Base-by-base conservation (phyloP, 2,113 vertebrate genomes). In the Dissostichus mawsoni region DNA sequence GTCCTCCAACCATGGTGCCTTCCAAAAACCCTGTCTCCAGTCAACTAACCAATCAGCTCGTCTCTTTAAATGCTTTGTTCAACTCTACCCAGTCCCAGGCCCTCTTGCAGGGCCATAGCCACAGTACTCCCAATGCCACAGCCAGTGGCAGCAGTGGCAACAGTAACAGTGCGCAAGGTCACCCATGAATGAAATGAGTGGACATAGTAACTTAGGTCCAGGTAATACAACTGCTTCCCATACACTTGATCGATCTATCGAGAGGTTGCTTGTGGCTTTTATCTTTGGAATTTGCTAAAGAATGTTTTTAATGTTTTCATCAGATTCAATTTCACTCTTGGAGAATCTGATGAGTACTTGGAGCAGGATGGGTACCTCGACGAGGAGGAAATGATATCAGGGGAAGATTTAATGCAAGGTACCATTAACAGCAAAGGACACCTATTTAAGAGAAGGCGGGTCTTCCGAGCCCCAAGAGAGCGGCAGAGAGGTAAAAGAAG, bases 401-500 rank as follows among this genome's bases (percentile, higher is more conserved):
- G 92, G 20, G 94, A 92, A 45, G 93, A 95, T 68, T 90, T 92
- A 47, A 83, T 96, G 82, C 71, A 90, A 23, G 90, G 94, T 6
- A 82, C 71, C 66, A 93, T 95, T 51, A 81, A 92, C 93, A 59
- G 90, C 94, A 87, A 95, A 93, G 82, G 94, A 90, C 94, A 93
- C 81, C 84, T 92, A 59, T 58, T 94, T 1, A 95, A 95, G 69
- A 94, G 95, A 68, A 90, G 95, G 76, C 90, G 95, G 50, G 86
- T 96, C 4, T 94, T 96, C n/a, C 90, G 93, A 83, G 94, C 95
- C 41, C 93, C 95, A 44, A 94, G 95, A 66, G 97, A 97, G 86
- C 92, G 97, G 36, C 96, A 97, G 82, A 94, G 97, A 91, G 96
- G 97, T 97, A 83, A 92, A 89, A 1, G 12, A 18, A 17, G 20